Base-by-base conservation (phyloP, 2,113 vertebrate genomes). In the Melospiza melodia region DNA sequence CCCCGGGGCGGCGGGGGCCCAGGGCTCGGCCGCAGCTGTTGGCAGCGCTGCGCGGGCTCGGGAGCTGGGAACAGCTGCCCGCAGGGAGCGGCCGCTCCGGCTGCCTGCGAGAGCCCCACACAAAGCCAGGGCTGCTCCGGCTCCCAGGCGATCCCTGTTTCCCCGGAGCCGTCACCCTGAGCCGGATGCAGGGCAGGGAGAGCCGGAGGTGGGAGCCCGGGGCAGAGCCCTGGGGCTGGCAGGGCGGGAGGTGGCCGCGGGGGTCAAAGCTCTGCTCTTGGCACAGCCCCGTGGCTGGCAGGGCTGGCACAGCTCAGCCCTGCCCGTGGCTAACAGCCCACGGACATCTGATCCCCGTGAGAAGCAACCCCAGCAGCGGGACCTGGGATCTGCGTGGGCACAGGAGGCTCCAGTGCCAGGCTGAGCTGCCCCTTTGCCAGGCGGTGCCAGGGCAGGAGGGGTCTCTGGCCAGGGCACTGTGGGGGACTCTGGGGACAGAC, bases 51-150 rank as follows among this genome's bases (percentile, higher is more conserved):
- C 41, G 2, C 4, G 20, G 82, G 79, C 15, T 37, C 13, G 25
- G 31, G 58, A 76, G 87, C 46, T 66, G 91, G 81, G 61, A 95
- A 95, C 95, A 95, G 96, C 96, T 97, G 96, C 87, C 78, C 8
- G 14, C 30, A 4, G 59, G 16, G 92, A 96, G 82, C 4, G 31
- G 67, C 84, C 3, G 67, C 81, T 48, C 9, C 2, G 5, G 79
- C 93, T 78, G 78, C 72, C 82, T 58, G 61, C 57, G 85, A 90
- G 85, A 78, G 61, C 75, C 28, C 9, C 6, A 54, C 69, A 92
- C 88, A 81, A 89, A 94, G 87, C 43, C 39, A 59, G 65, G 5
- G 9, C 83, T 63, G 68, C 87, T 57, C 67, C 6, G 4, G 69
- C 67, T 73, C 67, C 87, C 11, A 17, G 59, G 23, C 2, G 20